phyloP scores from a whole-genome alignment of 92 coral and sea anemone species.

The Zoanthus sansibaricus region DNA sequence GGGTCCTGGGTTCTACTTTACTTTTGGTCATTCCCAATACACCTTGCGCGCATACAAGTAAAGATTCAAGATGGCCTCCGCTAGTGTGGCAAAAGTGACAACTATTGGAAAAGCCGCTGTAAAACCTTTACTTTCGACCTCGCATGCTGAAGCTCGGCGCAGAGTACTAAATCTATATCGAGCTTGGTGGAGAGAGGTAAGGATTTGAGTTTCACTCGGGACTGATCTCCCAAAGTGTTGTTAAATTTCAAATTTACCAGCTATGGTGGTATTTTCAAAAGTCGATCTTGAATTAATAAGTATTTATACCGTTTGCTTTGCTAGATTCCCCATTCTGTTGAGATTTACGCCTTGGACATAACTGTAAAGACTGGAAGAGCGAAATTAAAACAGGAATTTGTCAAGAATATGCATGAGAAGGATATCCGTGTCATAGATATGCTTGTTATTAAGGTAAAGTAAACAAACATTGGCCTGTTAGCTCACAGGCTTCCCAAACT shows the following conservation, averaged over 20 bases:
- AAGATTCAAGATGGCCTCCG: conserved; percentile 93
- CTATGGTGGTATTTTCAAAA: background rate
- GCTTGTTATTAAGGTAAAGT: conserved; percentile 90
- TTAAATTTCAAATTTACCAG: background rate
- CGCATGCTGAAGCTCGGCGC: conserved; percentile 96
- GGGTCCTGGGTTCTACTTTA: background rate
- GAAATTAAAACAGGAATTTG: conserved; percentile 89
- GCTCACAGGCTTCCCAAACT: no score
- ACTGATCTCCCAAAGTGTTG: background rate
- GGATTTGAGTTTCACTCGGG: background rate
- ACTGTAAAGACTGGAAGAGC: conserved; percentile 89
- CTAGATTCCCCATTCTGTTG: conserved; percentile 95
- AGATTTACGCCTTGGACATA: conserved; percentile 88
- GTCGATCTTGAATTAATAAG: background rate
- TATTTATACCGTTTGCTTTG: background rate
- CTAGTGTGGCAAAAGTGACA: conserved; percentile 76
- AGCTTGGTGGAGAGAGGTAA: conserved; percentile 99
- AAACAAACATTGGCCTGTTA: background rate
- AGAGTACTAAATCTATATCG: conserved; percentile 94
- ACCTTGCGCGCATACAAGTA: conserved; percentile 23
- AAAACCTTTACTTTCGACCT: conserved; percentile 98
- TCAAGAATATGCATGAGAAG: conserved; percentile 84
- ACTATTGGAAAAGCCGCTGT: conserved; percentile 81
- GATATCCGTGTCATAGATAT: conserved; percentile 95
- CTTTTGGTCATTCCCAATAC: background rate